These are phyloP conservation scores for roundworm (Caenorhabditis elegans) DNA, from an alignment of 1,140 invertebrate genomes.

Conservation along the genomic window WBcel235 BX284606.5:10793501-10794000, in stretches of 20 bases:
- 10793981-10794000: neutral
- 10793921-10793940: neutral
- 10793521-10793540: too few species aligned
- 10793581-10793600: neutral
- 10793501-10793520: too few species aligned
- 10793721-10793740: slow-evolving; percentile 3
- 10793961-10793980: slow-evolving; percentile 16
- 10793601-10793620: slow-evolving; percentile 4
- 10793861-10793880: neutral
- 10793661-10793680: neutral
- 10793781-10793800: slow-evolving; percentile 16
- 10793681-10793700: neutral
- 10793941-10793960: slow-evolving; percentile 20
- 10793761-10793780: slow-evolving; percentile 36
- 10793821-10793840: neutral
- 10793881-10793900: neutral
- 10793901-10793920: neutral
- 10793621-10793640: neutral
- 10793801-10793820: neutral
- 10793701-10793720: neutral
- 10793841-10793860: slow-evolving; percentile 38
- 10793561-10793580: slow-evolving; percentile 38
- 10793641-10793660: neutral
- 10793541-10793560: neutral
- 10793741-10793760: neutral